Base-by-base conservation (phyloP, 2,888 invertebrate species). In the Pegoplata infirma region DNA sequence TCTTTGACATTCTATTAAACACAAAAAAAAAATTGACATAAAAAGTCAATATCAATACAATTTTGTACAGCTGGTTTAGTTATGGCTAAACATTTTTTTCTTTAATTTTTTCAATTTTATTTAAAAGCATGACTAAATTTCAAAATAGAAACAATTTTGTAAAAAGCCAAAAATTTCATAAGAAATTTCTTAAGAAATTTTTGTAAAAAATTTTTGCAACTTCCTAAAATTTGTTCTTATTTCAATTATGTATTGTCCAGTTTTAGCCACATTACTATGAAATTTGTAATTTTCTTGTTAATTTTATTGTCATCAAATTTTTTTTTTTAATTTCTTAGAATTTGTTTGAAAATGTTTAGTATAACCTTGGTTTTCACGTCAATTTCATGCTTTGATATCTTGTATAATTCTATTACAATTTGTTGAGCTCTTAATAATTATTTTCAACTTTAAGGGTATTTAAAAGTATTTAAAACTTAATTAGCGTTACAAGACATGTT, bases 251-350 rank as follows among this genome's bases (percentile, higher is more conserved):
- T n/a, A n/a, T n/a, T n/a, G n/a, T n/a, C n/a, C n/a, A n/a, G n/a
- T 5, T 23, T 23, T 23, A 6, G 23, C 23, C 23, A 5, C 3
- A 28, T 8, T 10, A 10, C 83, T 84, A 84, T 86, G 84, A 76
- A 86, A 86, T 85, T 86, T 82, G 80, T 72, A 82, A 87, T 84
- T 86, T 85, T 83, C 83, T 80, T 51, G 81, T 77, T 71, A 81
- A 84, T 82, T 83, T 81, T 75, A 82, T 76, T 78, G 59, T 73
- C 51, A 58, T 74, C 61, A 56, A 6, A 36, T 23, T 40, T 8
- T 53, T 74, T 36, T 23, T 28, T n/a, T 76, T 17, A 53, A 77
- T 72, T 69, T 56, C n/a, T 16, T 0, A 12, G 28, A 51, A 47
- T 55, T 55, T 19, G 8, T 16, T 16, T 28, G 32, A 36, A 28